These are phyloP conservation scores for Dipodomys stephensi DNA, from an alignment of 2,113 vertebrate genomes.

Conservation along the genomic window DNA sequence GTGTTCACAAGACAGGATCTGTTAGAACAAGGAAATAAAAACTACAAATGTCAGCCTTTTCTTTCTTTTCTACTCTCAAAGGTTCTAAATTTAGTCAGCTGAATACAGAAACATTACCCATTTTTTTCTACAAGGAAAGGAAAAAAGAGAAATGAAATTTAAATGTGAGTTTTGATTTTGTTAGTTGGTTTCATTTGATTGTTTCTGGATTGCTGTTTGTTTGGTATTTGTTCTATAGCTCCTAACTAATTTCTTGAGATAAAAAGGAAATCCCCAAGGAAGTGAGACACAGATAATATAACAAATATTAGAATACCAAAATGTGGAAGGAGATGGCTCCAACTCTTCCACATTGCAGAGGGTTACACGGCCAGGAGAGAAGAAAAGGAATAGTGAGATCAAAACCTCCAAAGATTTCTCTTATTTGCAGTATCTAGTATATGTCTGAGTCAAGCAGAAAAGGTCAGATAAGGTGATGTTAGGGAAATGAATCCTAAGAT, in stretches of 20 bases:
- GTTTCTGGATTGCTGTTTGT: not conserved
- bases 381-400: not conserved
- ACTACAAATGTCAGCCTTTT: not conserved
- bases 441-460: no score
- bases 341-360: not conserved
- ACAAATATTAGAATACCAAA: conserved; percentile 1
- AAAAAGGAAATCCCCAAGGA: conserved; percentile 38
- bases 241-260: conserved; percentile 10
- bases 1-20: not conserved
- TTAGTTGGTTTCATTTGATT: not conserved
- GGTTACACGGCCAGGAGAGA: not conserved
- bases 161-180: not conserved
- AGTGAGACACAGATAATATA: not conserved
- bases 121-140: not conserved
- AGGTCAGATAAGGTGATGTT: no score
- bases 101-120: not conserved
- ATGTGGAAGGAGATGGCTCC: not conserved
- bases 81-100: not conserved
- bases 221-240: not conserved
- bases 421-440: no score
- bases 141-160: not conserved
- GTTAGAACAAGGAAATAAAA: not conserved
- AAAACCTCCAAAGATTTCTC: not conserved
- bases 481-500: no score
- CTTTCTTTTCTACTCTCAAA: not conserved